Base-by-base conservation (phyloP, 2,113 vertebrate species). In the Oenanthe melanoleuca region DNA sequence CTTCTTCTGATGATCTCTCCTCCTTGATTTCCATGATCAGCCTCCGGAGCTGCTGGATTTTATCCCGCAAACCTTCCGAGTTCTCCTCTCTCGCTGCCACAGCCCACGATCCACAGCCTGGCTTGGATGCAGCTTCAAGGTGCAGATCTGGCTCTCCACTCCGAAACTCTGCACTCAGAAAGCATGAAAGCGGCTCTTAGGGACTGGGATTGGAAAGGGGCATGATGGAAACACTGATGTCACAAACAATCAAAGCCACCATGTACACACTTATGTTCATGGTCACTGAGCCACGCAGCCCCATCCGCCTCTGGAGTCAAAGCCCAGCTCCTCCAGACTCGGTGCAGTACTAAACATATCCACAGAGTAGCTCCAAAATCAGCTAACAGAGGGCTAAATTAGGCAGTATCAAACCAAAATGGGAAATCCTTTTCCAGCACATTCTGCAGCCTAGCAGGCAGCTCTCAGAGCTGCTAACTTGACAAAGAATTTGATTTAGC, bases 1-100 rank as follows among this genome's bases (percentile, higher is more conserved):
- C 96, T 96, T 98, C 97, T 64, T 97, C 97, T 73, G 98, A 85
- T 14, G 96, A 34, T 50, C 91, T 96, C 95, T 98, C 98, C 70
- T 97, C 98, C 92, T 98, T 98, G 95, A 98, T 97, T 97, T 98
- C 98, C 98, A 98, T 98, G 95, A 97, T 98, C 74, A 96, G 5
- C 29, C 44, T 93, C 79, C 16, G 61, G 63, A 97, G 90, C 33
- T 86, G 88, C 19, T 66, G 74, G 80, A 96, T 97, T 96, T 91
- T 95, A 53, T 79, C 70, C 70, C 3, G 11, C 83, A 96, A 93
- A 71, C 90, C 89, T 95, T 97, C 95, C 0, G 92, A 96, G 86
- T 81, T 92, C 34, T 67, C 74, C 71, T 93, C 75, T 82, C 78
- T 84, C 80, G 87, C 87, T 78, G 80, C 95, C 83, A 82, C 87